Evolutionary conservation across 2,888 invertebrate genomes (phyloP).

Genomic region (Tenthredo scrophulariae): DNA sequence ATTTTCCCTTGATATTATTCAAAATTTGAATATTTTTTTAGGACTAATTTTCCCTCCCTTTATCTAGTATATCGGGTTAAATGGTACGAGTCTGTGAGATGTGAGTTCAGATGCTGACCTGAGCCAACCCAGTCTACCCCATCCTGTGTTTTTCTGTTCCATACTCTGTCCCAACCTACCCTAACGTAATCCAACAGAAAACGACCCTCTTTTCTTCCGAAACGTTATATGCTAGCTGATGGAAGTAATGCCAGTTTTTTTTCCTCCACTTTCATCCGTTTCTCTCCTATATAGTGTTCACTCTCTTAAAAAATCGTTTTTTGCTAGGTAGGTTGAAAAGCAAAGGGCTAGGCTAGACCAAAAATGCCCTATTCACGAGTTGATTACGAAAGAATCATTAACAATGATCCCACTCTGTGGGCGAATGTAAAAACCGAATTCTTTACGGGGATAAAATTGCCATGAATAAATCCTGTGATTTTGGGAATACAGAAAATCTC

Average conservation of each 20-base stretch:
- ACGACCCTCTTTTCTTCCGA: constrained; percentile 29
- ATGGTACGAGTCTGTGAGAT: constrained; percentile 19
- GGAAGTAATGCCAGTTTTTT: neutral
- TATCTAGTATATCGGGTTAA: neutral
- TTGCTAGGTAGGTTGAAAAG: neutral
- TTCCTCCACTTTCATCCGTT: neutral
- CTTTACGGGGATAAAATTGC: too few species aligned
- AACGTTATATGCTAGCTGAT: neutral
- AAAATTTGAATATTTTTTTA: neutral
- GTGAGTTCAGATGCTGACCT: constrained; percentile 32
- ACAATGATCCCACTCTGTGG: too few species aligned
- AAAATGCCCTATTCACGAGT: too few species aligned
- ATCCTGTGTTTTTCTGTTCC: neutral
- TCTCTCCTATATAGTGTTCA: neutral
- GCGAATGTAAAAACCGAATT: too few species aligned
- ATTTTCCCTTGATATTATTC: neutral
- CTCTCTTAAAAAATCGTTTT: neutral
- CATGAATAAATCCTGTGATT: too few species aligned
- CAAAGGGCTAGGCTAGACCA: too few species aligned
- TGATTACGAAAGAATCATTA: too few species aligned
- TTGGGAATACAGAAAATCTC: neutral
- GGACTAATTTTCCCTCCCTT: neutral
- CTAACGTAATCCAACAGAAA: constrained; percentile 38
- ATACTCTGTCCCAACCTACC: neutral
- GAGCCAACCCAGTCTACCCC: constrained; percentile 6